A percentile compares a stretch with the other conserved stretches of the same genome.
phyloP scores from a whole-genome alignment of 1,140 invertebrate species.

The Drosophila nebulosa region DNA sequence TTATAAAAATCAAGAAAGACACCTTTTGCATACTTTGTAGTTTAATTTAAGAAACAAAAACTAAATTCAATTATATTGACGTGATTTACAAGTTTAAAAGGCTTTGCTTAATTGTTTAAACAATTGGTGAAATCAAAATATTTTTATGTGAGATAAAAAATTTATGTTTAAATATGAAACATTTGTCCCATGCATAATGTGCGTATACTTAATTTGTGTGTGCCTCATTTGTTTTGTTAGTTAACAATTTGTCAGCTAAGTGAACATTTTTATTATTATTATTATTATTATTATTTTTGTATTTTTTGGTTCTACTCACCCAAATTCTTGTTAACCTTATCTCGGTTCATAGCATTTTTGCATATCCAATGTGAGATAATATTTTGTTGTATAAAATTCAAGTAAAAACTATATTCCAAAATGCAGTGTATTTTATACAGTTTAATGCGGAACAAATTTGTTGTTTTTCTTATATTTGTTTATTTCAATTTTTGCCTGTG shows the following conservation, averaged over 20 bases:
- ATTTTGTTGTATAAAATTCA: background rate
- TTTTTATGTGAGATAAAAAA: background rate
- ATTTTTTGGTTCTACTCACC: background rate
- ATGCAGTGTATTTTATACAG: conserved; percentile 24
- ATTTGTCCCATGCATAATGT: background rate
- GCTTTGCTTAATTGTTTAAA: too few relatives aligned
- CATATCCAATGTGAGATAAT: background rate
- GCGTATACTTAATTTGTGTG: background rate
- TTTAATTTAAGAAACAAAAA: too few relatives aligned
- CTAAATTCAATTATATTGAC: too few relatives aligned
- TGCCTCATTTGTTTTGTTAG: background rate
- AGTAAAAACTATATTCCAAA: background rate
- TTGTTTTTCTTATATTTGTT: conserved; percentile 7
- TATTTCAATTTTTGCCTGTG: conserved; percentile 5
- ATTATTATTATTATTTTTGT: background rate
- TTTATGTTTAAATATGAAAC: background rate
- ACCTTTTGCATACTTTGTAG: too few relatives aligned
- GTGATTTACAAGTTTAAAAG: too few relatives aligned
- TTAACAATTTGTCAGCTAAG: background rate
- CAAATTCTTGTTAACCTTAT: background rate
- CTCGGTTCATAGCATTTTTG: background rate
- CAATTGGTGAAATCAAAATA: background rate
- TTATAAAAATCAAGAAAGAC: too few relatives aligned
- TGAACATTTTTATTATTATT: background rate
- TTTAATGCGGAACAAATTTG: conserved; percentile 46